phyloP scores from a whole-genome alignment of 2,888 invertebrate species.

The Rhingia campestris region DNA sequence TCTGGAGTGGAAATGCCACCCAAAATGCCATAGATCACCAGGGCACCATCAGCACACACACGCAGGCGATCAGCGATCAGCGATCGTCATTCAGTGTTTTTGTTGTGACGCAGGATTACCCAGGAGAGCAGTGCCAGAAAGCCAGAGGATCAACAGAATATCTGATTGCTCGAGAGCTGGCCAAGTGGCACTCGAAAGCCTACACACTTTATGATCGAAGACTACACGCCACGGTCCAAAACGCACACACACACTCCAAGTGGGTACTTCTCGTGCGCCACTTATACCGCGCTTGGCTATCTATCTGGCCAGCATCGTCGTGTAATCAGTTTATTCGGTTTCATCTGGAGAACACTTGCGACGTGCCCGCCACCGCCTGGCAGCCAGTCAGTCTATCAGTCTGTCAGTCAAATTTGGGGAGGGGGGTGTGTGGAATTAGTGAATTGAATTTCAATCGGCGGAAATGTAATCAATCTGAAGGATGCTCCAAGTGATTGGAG shows the following conservation, averaged over 20 bases:
- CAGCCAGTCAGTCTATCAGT: slow-evolving; percentile 68
- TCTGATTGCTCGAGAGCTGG: slow-evolving; percentile 71
- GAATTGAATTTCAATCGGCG: slow-evolving; percentile 69
- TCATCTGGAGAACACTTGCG: slow-evolving; percentile 52
- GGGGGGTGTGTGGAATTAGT: slow-evolving; percentile 59
- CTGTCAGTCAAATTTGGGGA: slow-evolving; percentile 44
- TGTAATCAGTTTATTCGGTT: slow-evolving; percentile 62
- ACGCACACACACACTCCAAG: slow-evolving; percentile 56
- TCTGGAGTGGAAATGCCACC: slow-evolving; percentile 64
- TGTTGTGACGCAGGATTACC: slow-evolving; percentile 74
- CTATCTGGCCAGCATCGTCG: background rate
- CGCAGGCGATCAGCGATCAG: background rate
- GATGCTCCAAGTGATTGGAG: slow-evolving; percentile 71
- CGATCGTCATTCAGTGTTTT: slow-evolving; percentile 31
- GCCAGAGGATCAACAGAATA: slow-evolving; percentile 66
- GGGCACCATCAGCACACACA: background rate
- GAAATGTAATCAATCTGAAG: slow-evolving; percentile 74
- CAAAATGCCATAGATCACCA: slow-evolving; percentile 64
- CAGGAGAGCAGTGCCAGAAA: slow-evolving; percentile 52
- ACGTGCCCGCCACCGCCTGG: slow-evolving; percentile 46
- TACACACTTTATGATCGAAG: slow-evolving; percentile 74
- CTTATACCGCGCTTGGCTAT: slow-evolving; percentile 36
- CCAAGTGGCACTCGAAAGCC: slow-evolving; percentile 67
- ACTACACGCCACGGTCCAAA: slow-evolving; percentile 66
- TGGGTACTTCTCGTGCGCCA: slow-evolving; percentile 68